A percentile compares a stretch with the other conserved stretches of the same genome.
phyloP scores from a whole-genome alignment of 2,797 vertebrate genomes.

The Apodemus agrarius region DNA sequence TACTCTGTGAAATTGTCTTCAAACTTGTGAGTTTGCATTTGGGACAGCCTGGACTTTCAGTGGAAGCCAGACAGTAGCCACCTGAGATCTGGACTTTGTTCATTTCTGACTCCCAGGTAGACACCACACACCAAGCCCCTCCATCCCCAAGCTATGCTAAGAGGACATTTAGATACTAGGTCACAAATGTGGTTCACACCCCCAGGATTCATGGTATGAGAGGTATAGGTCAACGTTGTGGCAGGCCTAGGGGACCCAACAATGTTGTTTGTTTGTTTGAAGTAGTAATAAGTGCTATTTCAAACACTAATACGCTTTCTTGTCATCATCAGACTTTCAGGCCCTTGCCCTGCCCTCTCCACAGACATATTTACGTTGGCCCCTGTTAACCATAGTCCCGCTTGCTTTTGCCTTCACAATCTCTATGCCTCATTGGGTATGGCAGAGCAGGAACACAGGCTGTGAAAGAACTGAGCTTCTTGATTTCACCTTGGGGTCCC shows the following conservation, averaged over 20 bases:
- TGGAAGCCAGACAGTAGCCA: background rate
- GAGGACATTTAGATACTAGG: background rate
- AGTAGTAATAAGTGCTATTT: conserved; percentile 80
- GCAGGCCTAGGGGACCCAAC: conserved; percentile 35
- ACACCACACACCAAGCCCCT: background rate
- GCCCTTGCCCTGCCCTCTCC: conserved; percentile 57
- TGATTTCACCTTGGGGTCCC: conserved; percentile 49
- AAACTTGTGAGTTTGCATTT: background rate
- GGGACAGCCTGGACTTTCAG: background rate
- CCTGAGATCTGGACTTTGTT: background rate
- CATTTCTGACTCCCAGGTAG: background rate
- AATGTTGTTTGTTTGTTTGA: background rate
- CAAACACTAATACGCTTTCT: conserved; percentile 79
- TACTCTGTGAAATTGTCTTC: background rate
- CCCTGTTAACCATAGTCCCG: conserved; percentile 68
- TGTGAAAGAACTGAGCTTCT: conserved; percentile 17
- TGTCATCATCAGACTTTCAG: conserved; percentile 79
- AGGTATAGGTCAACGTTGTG: conserved; percentile 70
- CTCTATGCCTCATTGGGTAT: background rate
- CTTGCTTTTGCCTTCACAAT: background rate
- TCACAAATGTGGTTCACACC: background rate
- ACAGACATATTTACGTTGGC: conserved; percentile 79
- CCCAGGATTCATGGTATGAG: background rate
- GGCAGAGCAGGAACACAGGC: background rate
- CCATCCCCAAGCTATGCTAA: background rate